Base-by-base conservation (phyloP, 2,888 invertebrate species). In the Lacanobia wlatinum region DNA sequence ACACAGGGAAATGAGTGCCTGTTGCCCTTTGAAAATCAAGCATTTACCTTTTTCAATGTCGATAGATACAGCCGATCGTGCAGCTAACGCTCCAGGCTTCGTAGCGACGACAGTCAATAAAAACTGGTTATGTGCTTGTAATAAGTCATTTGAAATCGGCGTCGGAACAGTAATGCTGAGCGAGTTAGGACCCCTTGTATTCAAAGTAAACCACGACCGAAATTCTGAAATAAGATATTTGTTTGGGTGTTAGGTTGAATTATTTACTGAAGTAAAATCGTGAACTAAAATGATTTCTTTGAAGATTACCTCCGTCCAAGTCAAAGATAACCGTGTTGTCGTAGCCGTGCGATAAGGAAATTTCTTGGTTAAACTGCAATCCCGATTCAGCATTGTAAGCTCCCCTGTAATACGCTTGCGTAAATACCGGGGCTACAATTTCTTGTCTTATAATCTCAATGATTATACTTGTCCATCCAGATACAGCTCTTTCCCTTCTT, bases 331-430 rank as follows among this genome's bases (percentile, higher is more conserved):
- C 91, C 8, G 88, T 87, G 38, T 85, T 84, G 70, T 92, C 93
- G 74, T 85, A 91, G 43, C 93, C 93, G 52, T 82, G 72, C 7
- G 67, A 59, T 28, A 93, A 84, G 23, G 83, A 78, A 53, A 93
- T 91, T 23, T 68, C 65, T 73, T 90, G 88, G 53, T 85, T 79
- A 50, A 91, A 89, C 38, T 84, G 78, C 38, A 91, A 79, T n/a
- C 86, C 87, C 38, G 79, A 77, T 43, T 87, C 87, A 69, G 81
- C 43, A 9, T 79, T 88, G 68, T 90, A 91, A 48, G 73, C 72
- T 38, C 92, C 92, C 48, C 73, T 90, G 66, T 93, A 93, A 84
- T 88, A 92, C 43, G 90, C 77, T 73, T 89, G 78, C 23, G 79
- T 80, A 70, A 93, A 93, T 43, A 88, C 83, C 10, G 90, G 92